Evolutionary conservation across 1,140 invertebrate species (phyloP), one percentile per base, ranked within the genome.

Genomic region (Apis cerana): DNA sequence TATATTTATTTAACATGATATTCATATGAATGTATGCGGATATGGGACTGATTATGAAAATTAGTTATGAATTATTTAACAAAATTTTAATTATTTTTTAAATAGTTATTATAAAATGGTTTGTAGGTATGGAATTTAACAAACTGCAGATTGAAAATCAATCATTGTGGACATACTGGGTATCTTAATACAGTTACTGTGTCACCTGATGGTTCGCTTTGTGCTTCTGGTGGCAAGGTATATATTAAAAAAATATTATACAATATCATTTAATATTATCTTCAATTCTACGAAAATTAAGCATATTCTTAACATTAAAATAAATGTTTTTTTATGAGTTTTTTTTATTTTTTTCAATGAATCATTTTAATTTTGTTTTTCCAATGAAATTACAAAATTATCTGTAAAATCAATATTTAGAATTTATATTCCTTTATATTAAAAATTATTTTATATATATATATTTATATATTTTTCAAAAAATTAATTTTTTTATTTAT

Each of bases 111-210:
- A 0, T 52, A 83, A 83, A 67, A 69, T 85, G 75, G 84, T 86
- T 89, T 89, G 94, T 83, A 98, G 97, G 98, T 99, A 78, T 99
- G 99, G 99, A 99, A 99, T 93, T 95, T 99, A 94, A 97, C 99
- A 65, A 99, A 99, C 95, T 99, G 99, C 95, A 98, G 98, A 92
- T 95, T 99, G 90, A 99, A 99, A 96, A 99, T 99, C 92, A 99
- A 99, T 94, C 99, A 99, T 93, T 96, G 97, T 93, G 99, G 99
- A 72, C 99, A 99, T 94, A 97, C 96, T 92, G 99, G 99, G 27
- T 99, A 99, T 94, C 94, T 99, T 91, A 99, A 99, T 95, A 99
- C 98, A 67, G 99, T 99, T 0, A 99, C 99, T 15, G 99, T 99
- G 61, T 99, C 99, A 76, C 99, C 99, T 92, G 99, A 99, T 95